A percentile compares a stretch with the other conserved stretches of the same genome.
Conservation (phyloP, 2,888 invertebrate species). For the Meloe dianella region DNA sequence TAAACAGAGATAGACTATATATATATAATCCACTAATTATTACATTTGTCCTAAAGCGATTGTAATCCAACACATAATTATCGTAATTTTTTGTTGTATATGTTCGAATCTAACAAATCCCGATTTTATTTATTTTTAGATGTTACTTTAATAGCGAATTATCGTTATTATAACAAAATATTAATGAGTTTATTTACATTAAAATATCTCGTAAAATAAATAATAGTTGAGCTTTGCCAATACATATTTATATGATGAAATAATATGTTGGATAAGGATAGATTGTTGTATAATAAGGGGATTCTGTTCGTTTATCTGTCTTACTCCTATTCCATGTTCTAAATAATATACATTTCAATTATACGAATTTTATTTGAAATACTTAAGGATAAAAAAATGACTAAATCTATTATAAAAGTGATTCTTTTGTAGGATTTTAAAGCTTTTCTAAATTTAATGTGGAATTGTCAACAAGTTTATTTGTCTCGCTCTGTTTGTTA, state of each 20-base stretch:
- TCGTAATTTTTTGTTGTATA: neutral
- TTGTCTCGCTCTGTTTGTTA: neutral
- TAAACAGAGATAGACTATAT: neutral
- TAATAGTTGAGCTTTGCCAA: neutral
- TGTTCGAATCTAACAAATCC: neutral
- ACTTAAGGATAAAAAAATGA: neutral
- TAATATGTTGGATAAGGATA: neutral
- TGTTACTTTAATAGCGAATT: neutral
- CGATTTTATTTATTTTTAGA: neutral
- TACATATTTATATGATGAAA: neutral
- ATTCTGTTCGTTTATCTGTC: too few relatives aligned
- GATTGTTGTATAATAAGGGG: neutral
- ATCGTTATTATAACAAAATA: conserved; percentile 17
- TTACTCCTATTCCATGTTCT: too few relatives aligned
- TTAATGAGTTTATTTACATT: conserved; percentile 28
- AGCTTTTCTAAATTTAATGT: neutral
- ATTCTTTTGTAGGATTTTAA: neutral
- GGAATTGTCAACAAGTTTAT: neutral
- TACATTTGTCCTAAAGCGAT: neutral
- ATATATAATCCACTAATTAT: neutral
- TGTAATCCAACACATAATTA: neutral
- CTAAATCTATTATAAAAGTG: neutral
- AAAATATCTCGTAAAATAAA: conserved; percentile 4
- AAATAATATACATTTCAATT: too few relatives aligned
- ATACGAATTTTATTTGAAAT: too few relatives aligned